A percentile compares a stretch with the other conserved stretches of the same genome.
Conservation (phyloP, 2,888 invertebrate species). For the Strigamia maritima region DNA sequence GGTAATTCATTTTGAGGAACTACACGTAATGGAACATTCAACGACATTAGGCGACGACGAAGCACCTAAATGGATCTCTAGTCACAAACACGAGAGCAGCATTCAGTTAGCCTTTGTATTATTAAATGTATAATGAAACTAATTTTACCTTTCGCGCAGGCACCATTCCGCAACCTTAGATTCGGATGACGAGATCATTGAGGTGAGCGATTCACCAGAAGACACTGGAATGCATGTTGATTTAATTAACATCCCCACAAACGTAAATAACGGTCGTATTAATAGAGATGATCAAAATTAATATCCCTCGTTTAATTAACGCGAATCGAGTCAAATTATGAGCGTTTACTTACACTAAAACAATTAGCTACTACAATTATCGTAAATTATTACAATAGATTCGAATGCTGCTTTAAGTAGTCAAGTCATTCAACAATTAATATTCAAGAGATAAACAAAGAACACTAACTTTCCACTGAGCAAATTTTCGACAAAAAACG, state of each 20-base stretch:
- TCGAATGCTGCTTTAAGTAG: neutral
- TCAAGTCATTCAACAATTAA: neutral
- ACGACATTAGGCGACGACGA: constrained; percentile 40
- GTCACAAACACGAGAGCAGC: constrained; percentile 6
- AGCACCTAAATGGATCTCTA: constrained; percentile 35
- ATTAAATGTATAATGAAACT: neutral
- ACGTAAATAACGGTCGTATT: neutral
- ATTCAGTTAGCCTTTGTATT: neutral
- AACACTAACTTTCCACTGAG: neutral
- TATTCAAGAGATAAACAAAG: neutral
- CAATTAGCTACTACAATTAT: neutral
- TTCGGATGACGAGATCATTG: constrained; percentile 42
- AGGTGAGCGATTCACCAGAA: constrained; percentile 41
- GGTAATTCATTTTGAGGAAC: constrained; percentile 40
- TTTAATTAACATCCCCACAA: neutral
- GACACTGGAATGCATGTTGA: constrained; percentile 3
- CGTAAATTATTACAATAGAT: neutral
- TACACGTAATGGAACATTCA: constrained; percentile 40
- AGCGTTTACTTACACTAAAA: neutral
- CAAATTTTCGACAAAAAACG: constrained; percentile 3
- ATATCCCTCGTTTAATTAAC: no score
- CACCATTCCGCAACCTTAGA: constrained; percentile 37
- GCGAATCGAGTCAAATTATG: no score
- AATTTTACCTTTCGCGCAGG: constrained; percentile 8
- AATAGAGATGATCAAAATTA: neutral